phyloP scores from a whole-genome alignment of 2,888 invertebrate species.

The Choristoneura rosaceana region DNA sequence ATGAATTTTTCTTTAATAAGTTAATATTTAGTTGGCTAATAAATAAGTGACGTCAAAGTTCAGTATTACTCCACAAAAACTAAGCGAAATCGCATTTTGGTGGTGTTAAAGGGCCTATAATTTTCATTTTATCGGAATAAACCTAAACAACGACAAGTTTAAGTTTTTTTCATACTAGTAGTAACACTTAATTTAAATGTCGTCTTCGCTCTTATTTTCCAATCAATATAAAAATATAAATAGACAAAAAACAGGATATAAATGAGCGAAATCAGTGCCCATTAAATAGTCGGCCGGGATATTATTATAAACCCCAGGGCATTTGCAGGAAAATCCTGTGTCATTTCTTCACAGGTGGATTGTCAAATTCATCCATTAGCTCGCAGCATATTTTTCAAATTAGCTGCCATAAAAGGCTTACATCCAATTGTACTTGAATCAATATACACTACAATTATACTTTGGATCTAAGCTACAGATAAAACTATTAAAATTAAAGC shows the following conservation, averaged over 20 bases:
- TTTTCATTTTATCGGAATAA: neutral
- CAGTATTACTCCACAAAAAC: too few relatives aligned
- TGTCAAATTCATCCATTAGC: neutral
- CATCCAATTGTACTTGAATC: constrained; percentile 27
- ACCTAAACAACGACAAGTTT: neutral
- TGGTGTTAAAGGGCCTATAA: too few relatives aligned
- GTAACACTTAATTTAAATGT: neutral
- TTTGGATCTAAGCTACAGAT: constrained; percentile 59
- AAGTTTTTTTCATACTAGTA: neutral
- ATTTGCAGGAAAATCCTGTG: neutral
- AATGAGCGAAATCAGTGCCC: too few relatives aligned
- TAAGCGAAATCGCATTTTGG: too few relatives aligned
- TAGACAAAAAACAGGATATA: too few relatives aligned
- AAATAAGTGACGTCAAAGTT: too few relatives aligned
- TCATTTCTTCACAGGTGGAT: neutral
- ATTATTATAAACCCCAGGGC: too few relatives aligned
- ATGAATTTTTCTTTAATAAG: too few relatives aligned
- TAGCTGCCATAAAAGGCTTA: constrained; percentile 1
- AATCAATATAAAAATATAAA: too few relatives aligned
- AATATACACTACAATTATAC: constrained; percentile 53
- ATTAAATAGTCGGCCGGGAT: too few relatives aligned
- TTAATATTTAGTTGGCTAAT: too few relatives aligned
- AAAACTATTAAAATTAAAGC: constrained; percentile 40
- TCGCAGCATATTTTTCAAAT: neutral
- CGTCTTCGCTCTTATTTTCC: too few relatives aligned